Evolutionary conservation across 2,113 vertebrate species (phyloP).

Genomic region (Centrocercus urophasianus): DNA sequence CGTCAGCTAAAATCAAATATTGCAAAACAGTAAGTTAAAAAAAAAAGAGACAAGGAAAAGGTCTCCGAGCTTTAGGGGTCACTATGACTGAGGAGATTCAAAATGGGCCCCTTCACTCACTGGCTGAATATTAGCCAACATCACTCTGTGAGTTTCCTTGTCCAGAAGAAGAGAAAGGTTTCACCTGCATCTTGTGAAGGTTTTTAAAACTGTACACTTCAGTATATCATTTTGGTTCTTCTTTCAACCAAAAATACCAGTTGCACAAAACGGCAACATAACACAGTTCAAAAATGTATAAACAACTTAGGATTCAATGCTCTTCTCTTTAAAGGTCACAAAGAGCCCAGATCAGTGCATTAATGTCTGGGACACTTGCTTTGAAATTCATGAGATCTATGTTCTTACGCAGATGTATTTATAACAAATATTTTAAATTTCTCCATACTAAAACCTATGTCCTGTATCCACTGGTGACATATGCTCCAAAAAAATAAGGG

Average conservation of each 20-base stretch:
- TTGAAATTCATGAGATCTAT: background rate
- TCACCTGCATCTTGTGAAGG: background rate
- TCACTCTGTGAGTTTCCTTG: background rate
- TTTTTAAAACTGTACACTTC: background rate
- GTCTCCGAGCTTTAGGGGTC: background rate
- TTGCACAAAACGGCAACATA: background rate
- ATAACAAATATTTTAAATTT: background rate
- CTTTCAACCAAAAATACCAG: background rate
- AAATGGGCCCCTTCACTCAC: background rate
- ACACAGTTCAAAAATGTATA: background rate
- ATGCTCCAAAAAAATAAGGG: accelerated
- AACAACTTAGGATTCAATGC: background rate
- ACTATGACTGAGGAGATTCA: background rate
- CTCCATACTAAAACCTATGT: background rate
- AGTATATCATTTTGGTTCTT: background rate
- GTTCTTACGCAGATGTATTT: background rate
- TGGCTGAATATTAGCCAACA: background rate
- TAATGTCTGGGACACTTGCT: accelerated
- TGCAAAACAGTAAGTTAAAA: background rate
- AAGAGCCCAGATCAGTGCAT: background rate
- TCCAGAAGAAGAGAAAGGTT: background rate
- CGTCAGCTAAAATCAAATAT: background rate
- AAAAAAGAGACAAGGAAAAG: background rate
- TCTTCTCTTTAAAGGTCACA: background rate
- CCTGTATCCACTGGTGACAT: background rate